Conservation (phyloP, 2,888 invertebrate genomes). For the Trichogramma evanescens region DNA sequence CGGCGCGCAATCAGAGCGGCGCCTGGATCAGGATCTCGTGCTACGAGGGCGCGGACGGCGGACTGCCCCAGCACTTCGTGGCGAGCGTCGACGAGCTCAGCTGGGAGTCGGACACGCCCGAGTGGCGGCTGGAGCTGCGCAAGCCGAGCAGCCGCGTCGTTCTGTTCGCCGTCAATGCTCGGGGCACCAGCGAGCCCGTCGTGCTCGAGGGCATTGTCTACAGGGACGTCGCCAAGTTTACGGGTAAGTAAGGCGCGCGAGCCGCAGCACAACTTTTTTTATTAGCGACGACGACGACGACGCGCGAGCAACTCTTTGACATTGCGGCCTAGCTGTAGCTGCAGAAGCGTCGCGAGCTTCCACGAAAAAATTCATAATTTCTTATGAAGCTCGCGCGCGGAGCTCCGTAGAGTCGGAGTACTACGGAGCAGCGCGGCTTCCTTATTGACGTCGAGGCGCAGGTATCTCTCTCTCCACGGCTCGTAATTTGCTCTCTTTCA, state of each 20-base stretch:
- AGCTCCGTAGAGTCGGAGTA: too few relatives aligned
- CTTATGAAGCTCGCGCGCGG: too few relatives aligned
- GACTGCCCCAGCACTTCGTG: constrained; percentile 78
- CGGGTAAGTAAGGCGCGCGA: constrained; percentile 30
- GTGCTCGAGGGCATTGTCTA: constrained; percentile 77
- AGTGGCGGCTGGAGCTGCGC: constrained; percentile 43
- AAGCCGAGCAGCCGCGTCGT: constrained; percentile 53
- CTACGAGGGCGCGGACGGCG: constrained; percentile 81
- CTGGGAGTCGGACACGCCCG: constrained; percentile 37
- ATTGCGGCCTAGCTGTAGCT: neutral
- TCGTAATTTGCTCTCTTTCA: too few relatives aligned
- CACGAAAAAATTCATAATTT: too few relatives aligned
- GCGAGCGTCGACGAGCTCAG: constrained; percentile 40
- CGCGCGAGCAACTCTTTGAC: neutral
- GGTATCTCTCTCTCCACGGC: too few relatives aligned
- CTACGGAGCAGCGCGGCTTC: too few relatives aligned
- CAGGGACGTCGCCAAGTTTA: constrained; percentile 66
- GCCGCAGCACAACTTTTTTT: neutral
- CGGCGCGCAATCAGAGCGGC: constrained; percentile 77
- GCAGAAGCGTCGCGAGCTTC: neutral
- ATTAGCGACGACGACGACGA: neutral
- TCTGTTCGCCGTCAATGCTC: constrained; percentile 79
- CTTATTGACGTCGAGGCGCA: too few relatives aligned
- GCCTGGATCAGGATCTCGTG: constrained; percentile 83
- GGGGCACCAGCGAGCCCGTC: constrained; percentile 77